These are phyloP conservation scores for Hesperia comma DNA, from an alignment of 2,888 invertebrate genomes.

Conservation along the genomic window DNA sequence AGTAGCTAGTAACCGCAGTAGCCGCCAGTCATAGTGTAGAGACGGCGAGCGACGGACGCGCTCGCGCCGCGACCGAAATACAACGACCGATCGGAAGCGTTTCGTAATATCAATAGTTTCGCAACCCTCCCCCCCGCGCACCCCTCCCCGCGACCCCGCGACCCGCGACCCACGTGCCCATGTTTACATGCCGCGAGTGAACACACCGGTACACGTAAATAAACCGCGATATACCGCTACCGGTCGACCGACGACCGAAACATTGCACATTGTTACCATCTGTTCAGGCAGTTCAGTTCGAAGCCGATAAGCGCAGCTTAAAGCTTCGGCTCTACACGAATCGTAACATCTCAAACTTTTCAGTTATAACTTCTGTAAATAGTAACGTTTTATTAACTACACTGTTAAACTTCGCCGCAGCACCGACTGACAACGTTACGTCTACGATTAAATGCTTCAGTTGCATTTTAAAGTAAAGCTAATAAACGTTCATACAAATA, in stretches of 20 bases:
- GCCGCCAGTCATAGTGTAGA: conserved; percentile 51
- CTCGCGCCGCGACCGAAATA: conserved; percentile 49
- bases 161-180: conserved; percentile 45
- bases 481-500: neutral
- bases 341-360: neutral
- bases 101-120: conserved; percentile 63
- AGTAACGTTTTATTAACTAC: conserved; percentile 17
- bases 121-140: conserved; percentile 43
- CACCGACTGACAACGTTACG: conserved; percentile 13
- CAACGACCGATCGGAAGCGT: conserved; percentile 53
- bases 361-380: conserved; percentile 25
- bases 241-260: neutral
- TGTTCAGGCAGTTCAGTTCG: neutral
- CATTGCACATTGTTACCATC: neutral
- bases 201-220: conserved; percentile 20
- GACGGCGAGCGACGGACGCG: conserved; percentile 55
- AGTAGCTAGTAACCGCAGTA: neutral
- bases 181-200: conserved; percentile 45
- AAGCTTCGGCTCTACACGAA: neutral
- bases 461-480: conserved; percentile 8
- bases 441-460: conserved; percentile 16
- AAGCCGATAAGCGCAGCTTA: neutral
- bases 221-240: conserved; percentile 9
- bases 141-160: conserved; percentile 38
- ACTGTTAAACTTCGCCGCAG: conserved; percentile 15